A percentile compares a stretch with the other conserved stretches of the same genome.
These are phyloP conservation scores for Dromococcyx pavoninus DNA, from an alignment of 2,797 vertebrate species.

Conservation along the genomic window DNA sequence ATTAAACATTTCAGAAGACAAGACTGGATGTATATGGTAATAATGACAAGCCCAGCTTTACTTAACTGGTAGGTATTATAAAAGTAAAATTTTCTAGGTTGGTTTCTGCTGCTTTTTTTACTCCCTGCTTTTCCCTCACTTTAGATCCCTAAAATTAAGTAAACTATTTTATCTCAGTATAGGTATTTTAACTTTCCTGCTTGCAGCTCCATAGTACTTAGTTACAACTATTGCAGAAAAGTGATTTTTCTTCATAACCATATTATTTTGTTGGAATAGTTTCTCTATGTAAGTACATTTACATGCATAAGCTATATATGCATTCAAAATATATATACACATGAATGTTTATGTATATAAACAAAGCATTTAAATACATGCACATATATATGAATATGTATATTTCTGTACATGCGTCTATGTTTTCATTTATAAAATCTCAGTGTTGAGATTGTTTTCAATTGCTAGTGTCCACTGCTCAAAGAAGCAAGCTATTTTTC, in stretches of 20 bases:
- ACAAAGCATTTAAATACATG: neutral
- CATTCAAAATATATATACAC: neutral
- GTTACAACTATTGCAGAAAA: neutral
- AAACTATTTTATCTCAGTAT: neutral
- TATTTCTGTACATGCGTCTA: neutral
- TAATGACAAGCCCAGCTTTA: neutral
- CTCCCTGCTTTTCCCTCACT: neutral
- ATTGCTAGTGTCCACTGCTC: neutral
- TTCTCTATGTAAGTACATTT: neutral
- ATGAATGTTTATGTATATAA: neutral
- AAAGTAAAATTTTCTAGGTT: neutral
- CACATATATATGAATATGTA: neutral
- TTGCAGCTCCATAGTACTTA: neutral
- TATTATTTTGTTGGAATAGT: neutral
- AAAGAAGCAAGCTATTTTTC: conserved; percentile 46
- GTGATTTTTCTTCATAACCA: neutral
- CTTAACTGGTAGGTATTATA: neutral
- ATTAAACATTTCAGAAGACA: neutral
- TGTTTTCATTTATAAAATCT: neutral
- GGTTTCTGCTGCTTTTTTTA: neutral
- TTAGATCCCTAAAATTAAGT: neutral
- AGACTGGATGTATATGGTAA: neutral
- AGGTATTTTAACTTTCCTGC: neutral
- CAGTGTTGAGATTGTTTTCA: neutral
- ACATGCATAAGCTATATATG: neutral